Conservation (phyloP, 1,140 invertebrate species). For the Leptinotarsa lineolata region DNA sequence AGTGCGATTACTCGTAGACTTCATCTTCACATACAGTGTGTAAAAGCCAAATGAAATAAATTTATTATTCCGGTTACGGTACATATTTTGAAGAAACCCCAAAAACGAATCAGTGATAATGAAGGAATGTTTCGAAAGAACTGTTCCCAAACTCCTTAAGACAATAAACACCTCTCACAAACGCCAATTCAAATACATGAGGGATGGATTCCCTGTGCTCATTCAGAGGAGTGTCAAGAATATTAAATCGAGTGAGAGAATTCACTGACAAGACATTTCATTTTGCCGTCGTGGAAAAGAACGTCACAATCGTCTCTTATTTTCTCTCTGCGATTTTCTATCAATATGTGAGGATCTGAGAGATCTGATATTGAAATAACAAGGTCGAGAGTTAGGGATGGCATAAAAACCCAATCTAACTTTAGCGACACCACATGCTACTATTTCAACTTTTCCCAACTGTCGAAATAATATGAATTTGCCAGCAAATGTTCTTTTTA, state of each 20-base stretch:
- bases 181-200: not conserved
- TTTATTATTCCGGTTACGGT: no score
- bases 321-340: slow-evolving; percentile 38
- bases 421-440: slow-evolving; percentile 44
- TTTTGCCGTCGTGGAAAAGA: slow-evolving; percentile 32
- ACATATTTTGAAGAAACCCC: no score
- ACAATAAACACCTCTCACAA: not conserved
- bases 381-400: slow-evolving; percentile 39
- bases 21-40: no score
- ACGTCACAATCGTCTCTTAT: slow-evolving; percentile 35
- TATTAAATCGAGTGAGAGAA: slow-evolving; percentile 33
- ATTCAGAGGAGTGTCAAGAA: slow-evolving; percentile 26
- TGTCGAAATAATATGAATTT: slow-evolving; percentile 43
- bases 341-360: slow-evolving; percentile 45
- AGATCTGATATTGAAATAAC: slow-evolving; percentile 45
- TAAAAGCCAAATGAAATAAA: no score
- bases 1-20: no score
- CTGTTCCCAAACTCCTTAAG: not conserved
- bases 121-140: no score
- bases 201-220: not conserved
- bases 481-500: slow-evolving; percentile 29
- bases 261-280: slow-evolving; percentile 33
- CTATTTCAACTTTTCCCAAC: slow-evolving; percentile 45
- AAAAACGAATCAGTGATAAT: no score
- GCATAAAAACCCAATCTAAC: slow-evolving; percentile 48